Evolutionary conservation across 1,140 invertebrate species (phyloP), one percentile per base, ranked within the genome.

Genomic region (Alviniconcha marisindica): DNA sequence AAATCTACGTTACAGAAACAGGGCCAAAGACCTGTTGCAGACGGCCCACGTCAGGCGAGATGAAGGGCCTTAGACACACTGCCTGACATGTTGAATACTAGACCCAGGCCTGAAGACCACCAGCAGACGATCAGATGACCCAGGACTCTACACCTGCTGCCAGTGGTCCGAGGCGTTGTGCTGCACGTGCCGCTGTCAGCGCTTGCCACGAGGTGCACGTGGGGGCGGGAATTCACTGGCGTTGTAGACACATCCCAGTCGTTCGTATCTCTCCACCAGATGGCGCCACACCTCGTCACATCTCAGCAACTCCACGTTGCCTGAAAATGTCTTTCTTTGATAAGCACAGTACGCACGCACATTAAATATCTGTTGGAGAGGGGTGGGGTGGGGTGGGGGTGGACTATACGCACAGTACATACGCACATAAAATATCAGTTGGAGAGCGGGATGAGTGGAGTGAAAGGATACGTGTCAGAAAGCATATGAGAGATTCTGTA

Each of bases 231-330:
- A 74, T 14, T 4, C 12, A 18, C 24, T n/a, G 40, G 71, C 1
- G 38, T 44, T 40, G 3, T 44, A 10, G 24, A 69, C 40, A 44
- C 71, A 74, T 15, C 71, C 71, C 71, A 74, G 10, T 5, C 40
- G 2, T 40, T 74, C 15, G 71, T 74, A 74, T 28, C 38, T 33
- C 38, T 74, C 71, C 71, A 74, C 38, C 71, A 74, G 42, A 31
- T 74, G 38, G 18, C 40, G 38, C 71, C 71, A 74, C 42, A 74
- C 71, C 12, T 74, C 71, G 38, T 74, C 71, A 24, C 71, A 74
- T 40, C 71, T 74, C 71, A 74, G 24, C 38, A 74, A 31, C 42
- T 44, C 0, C 15, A n/a, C 71, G 24, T 74, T 74, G 28, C 71
- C 71, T 74, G 71, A 24, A 7, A 60, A 60, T 48, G 7, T 48